Conservation (phyloP, 2,888 invertebrate species). For the Frankliniella intonsa region DNA sequence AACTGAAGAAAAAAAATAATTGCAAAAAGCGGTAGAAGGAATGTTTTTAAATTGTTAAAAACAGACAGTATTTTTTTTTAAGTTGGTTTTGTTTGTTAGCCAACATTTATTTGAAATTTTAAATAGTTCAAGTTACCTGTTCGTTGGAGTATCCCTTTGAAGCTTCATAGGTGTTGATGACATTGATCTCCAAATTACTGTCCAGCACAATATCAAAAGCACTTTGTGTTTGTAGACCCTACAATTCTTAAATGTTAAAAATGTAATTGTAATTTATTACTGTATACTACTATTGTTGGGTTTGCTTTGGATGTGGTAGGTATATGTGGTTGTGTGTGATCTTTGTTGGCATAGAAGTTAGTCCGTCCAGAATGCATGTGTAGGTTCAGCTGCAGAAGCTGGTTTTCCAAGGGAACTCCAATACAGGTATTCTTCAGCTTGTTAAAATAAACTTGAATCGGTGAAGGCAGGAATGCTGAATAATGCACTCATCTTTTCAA, state of each 20-base stretch:
- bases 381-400: neutral
- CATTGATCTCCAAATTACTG: constrained; percentile 14
- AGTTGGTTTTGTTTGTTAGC: neutral
- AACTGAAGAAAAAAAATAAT: neutral
- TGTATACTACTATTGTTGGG: neutral
- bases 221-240: neutral
- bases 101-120: neutral
- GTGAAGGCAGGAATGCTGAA: neutral
- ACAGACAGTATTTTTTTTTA: neutral
- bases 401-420: neutral
- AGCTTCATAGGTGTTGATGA: neutral
- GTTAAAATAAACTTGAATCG: neutral
- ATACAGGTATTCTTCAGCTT: neutral
- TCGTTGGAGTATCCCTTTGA: neutral
- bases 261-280: neutral
- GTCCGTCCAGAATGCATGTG: neutral
- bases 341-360: neutral
- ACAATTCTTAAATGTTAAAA: neutral
- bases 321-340: neutral
- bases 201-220: neutral
- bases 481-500: neutral
- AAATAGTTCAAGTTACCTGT: neutral
- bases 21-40: neutral
- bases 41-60: neutral
- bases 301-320: neutral